phyloP scores from a whole-genome alignment of 2,888 invertebrate genomes.

The Rhabditoides inermis region DNA sequence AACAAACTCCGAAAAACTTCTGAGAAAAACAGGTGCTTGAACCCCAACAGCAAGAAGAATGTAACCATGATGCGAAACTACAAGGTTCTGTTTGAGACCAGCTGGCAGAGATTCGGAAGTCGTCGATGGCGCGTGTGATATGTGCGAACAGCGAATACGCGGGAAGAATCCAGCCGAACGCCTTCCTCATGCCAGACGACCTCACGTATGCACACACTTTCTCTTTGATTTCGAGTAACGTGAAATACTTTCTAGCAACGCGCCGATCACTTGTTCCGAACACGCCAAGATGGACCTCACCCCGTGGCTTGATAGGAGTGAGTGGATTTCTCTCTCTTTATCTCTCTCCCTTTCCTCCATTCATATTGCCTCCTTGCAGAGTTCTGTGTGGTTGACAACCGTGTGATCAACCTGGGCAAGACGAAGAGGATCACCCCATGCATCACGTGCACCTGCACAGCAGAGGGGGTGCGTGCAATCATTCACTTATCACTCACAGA shows the following conservation, averaged over 20 bases:
- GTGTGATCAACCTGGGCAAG: conserved; percentile 46
- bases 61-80: background rate
- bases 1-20: too few species aligned
- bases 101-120: conserved; percentile 73
- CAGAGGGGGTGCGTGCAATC: conserved; percentile 40
- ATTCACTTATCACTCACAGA: background rate
- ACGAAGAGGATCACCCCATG: conserved; percentile 51
- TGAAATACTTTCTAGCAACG: conserved; percentile 38
- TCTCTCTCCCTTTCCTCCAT: too few species aligned
- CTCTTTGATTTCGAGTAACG: background rate
- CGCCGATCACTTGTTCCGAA: conserved; percentile 47
- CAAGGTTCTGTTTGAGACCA: conserved; percentile 57
- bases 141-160: conserved; percentile 68
- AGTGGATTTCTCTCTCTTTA: too few species aligned
- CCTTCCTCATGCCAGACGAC: conserved; percentile 71
- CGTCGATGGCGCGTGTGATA: conserved; percentile 73
- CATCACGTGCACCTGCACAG: conserved; percentile 51
- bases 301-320: conserved; percentile 50
- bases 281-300: conserved; percentile 42
- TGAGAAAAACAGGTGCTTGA: too few species aligned
- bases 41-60: background rate
- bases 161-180: conserved; percentile 75
- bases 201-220: conserved; percentile 33
- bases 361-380: conserved; percentile 36
- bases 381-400: conserved; percentile 49